A percentile compares a stretch with the other conserved stretches of the same genome.
phyloP scores from a whole-genome alignment of 2,797 vertebrate genomes.

The Danio kyathit region DNA sequence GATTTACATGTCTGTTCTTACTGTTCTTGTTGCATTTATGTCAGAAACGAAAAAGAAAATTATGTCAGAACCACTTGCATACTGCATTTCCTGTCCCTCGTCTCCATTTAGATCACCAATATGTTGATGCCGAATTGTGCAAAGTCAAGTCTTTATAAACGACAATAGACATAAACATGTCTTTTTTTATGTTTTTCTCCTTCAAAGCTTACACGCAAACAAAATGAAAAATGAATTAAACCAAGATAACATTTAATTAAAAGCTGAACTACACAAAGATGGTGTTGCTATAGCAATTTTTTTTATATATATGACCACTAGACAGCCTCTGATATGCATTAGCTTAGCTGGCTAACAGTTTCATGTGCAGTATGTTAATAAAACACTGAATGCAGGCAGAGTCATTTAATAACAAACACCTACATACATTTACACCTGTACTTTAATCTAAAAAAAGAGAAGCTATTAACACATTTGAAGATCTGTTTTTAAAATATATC shows the following conservation, averaged over 20 bases:
- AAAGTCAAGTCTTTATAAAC: background rate
- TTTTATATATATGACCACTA: slow-evolving; percentile 60
- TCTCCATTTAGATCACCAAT: background rate
- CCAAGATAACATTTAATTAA: slow-evolving; percentile 50
- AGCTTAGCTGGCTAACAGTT: slow-evolving; percentile 48
- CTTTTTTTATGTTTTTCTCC: slow-evolving; percentile 16
- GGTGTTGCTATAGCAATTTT: slow-evolving; percentile 57
- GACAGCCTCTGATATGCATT: slow-evolving; percentile 55
- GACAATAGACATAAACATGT: background rate
- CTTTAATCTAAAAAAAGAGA: background rate
- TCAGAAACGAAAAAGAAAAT: no score
- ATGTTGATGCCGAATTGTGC: background rate
- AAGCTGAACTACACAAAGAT: slow-evolving; percentile 52
- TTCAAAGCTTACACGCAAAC: slow-evolving; percentile 40
- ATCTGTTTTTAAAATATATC: slow-evolving; percentile 8
- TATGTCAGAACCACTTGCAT: no score
- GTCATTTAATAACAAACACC: slow-evolving; percentile 43
- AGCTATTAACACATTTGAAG: slow-evolving; percentile 13
- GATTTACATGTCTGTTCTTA: no score
- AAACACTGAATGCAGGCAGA: slow-evolving; percentile 35
- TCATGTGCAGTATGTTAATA: slow-evolving; percentile 56
- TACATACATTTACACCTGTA: slow-evolving; percentile 19
- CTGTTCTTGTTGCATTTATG: no score
- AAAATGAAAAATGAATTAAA: slow-evolving; percentile 52
- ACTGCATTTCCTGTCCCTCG: background rate